Evolutionary conservation across 2,888 invertebrate species (phyloP), one percentile per base, ranked within the genome.

Genomic region (Exocentrus adspersus): DNA sequence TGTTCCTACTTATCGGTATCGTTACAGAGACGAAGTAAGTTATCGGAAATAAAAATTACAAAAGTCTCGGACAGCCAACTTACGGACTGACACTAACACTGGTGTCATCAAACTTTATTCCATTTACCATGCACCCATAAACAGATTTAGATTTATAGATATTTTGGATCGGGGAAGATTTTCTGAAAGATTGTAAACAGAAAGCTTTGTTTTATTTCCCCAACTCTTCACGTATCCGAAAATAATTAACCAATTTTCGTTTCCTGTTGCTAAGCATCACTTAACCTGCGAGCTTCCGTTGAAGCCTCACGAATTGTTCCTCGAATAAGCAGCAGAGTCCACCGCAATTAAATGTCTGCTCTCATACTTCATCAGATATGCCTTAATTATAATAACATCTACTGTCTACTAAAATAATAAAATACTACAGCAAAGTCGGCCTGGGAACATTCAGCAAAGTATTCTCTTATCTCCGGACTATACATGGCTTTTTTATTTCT

Each of bases 301-400:
- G 61, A 30, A 58, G 67, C 50, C 65, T 48, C 45, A 69, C 69
- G 62, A 65, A 68, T 67, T 62, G 56, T 71, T 68, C 69, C 51
- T 56, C 59, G 69, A 67, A 71, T 67, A 65, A 60, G 65, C 65
- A 65, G 48, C 63, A 62, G 24, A 24, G 67, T 70, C 68, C 65
- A 68, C 69, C 68, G 72, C 74, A 77, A 77, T 77, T 76, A 75
- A 75, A 74, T 63, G 76, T 77, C 78, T 75, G 74, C 76, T 76
- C 78, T 76, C 74, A 76, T 77, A 78, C 78, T 72, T 78, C 78
- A 79, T 79, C 79, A 78, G 79, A 79, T 79, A 78, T 77, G 76
- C 75, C 75, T 79, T 80, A 80, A 80, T 79, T 80, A 80, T 78
- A 79, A 79, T 78, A 77, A 78, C 77, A 74, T 75, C 65, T 64